Conservation (phyloP, 2,113 vertebrate genomes). For the Poeciliopsis turrubarensis region DNA sequence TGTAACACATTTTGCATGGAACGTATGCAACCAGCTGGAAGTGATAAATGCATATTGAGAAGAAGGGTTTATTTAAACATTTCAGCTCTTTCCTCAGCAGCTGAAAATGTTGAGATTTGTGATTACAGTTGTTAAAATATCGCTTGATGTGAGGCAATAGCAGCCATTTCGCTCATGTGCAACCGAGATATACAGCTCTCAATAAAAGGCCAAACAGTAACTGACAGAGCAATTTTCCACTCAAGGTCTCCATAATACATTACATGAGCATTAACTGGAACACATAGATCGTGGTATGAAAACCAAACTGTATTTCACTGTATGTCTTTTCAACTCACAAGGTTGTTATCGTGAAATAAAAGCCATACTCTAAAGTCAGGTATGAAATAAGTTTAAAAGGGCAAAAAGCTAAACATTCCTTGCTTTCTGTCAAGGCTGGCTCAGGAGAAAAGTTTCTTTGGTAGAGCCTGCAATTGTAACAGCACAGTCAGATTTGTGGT, state of each 20-base stretch:
- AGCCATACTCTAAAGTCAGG: slow-evolving; percentile 24
- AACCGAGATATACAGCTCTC: slow-evolving; percentile 56
- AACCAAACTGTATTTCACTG: slow-evolving; percentile 37
- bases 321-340: slow-evolving; percentile 40
- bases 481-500: neutral
- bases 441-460: neutral
- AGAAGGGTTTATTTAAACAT: slow-evolving; percentile 36
- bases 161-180: slow-evolving; percentile 47
- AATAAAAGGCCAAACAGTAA: slow-evolving; percentile 65
- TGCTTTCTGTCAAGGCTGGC: neutral
- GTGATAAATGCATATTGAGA: slow-evolving; percentile 23
- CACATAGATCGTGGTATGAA: slow-evolving; percentile 42
- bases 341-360: slow-evolving; percentile 58
- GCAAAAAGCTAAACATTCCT: slow-evolving; percentile 4
- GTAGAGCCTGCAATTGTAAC: neutral
- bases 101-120: slow-evolving; percentile 57
- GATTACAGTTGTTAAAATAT: slow-evolving; percentile 58
- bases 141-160: slow-evolving; percentile 49
- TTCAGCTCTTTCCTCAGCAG: slow-evolving; percentile 41
- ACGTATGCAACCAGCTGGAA: slow-evolving; percentile 26
- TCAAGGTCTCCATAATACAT: slow-evolving; percentile 66
- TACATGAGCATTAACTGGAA: slow-evolving; percentile 46
- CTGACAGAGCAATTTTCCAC: slow-evolving; percentile 69
- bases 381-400: slow-evolving; percentile 14
- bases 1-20: slow-evolving; percentile 41